Percentiles rank a stretch among this genome's conserved stretches.
Conservation (phyloP, 1,140 invertebrate species). For the Sinella curviseta region DNA sequence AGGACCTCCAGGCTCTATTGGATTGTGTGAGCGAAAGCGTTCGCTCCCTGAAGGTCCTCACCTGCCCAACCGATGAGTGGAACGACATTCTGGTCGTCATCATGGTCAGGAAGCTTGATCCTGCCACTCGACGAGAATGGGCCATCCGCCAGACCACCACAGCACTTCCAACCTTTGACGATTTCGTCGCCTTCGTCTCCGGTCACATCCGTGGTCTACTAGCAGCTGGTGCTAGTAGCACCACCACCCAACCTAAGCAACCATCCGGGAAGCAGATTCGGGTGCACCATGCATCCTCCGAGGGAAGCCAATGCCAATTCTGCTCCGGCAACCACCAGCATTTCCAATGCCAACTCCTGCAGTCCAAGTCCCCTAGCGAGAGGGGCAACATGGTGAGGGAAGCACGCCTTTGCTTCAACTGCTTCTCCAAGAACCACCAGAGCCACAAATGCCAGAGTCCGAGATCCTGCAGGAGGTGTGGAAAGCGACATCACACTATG, state of each 20-base stretch:
- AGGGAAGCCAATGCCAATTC: neutral
- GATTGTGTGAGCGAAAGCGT: slow-evolving; percentile 41
- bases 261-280: neutral
- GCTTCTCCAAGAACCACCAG: neutral
- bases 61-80: slow-evolving; percentile 39
- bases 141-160: slow-evolving; percentile 32
- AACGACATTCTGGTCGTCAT: slow-evolving; percentile 43
- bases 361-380: neutral
- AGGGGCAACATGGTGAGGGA: neutral
- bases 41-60: slow-evolving; percentile 37
- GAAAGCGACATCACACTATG: neutral
- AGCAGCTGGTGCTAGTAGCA: neutral
- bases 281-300: neutral
- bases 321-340: neutral
- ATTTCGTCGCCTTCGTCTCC: slow-evolving; percentile 40
- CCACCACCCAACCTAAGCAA: neutral
- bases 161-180: slow-evolving; percentile 30
- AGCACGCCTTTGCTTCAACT: neutral
- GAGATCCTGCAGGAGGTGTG: neutral
- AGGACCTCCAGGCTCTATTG: slow-evolving; percentile 32
- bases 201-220: neutral
- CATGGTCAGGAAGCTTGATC: slow-evolving; percentile 43
- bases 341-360: neutral
- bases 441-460: neutral
- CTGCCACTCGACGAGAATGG: slow-evolving; percentile 39